Evolutionary conservation across 1,140 invertebrate species (phyloP).

Genomic region (Drosophila kohkoa): DNA sequence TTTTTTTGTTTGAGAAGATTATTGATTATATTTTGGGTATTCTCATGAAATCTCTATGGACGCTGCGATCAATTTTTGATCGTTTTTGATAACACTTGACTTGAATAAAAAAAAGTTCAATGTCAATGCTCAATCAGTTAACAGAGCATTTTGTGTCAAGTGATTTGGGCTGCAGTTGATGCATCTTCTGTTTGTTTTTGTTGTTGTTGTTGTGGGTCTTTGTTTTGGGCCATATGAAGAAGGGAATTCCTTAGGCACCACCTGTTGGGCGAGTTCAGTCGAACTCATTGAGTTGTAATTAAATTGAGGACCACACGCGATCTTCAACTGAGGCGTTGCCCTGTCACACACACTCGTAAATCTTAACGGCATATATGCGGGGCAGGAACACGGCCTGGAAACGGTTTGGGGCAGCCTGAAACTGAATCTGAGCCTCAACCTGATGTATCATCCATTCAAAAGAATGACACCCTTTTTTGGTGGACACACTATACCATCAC

Average conservation of each 20-base stretch:
- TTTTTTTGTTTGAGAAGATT: constrained; percentile 29
- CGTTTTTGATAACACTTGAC: constrained; percentile 33
- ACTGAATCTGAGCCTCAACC: not conserved
- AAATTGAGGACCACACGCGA: constrained; percentile 68
- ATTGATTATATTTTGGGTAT: constrained; percentile 52
- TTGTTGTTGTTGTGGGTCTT: not conserved
- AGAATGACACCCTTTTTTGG: constrained; percentile 7
- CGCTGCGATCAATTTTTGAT: constrained; percentile 19
- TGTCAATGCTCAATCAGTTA: constrained; percentile 73
- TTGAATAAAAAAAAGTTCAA: constrained; percentile 61
- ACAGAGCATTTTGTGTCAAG: constrained; percentile 55
- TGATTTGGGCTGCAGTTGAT: constrained; percentile 51
- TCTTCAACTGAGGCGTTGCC: constrained; percentile 54
- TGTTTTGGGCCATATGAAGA: not conserved
- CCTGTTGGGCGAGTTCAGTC: constrained; percentile 72
- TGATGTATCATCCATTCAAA: constrained; percentile 50
- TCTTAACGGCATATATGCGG: constrained; percentile 64
- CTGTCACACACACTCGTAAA: constrained; percentile 66
- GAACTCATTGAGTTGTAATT: constrained; percentile 81
- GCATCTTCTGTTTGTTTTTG: constrained; percentile 30
- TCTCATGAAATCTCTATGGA: constrained; percentile 48
- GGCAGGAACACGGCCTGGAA: constrained; percentile 2
- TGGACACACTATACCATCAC: constrained; percentile 44
- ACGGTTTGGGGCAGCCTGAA: constrained; percentile 19
- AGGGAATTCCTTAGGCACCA: constrained; percentile 40